Conservation (phyloP, 2,113 vertebrate species). For the Peromyscus maniculatus region DNA sequence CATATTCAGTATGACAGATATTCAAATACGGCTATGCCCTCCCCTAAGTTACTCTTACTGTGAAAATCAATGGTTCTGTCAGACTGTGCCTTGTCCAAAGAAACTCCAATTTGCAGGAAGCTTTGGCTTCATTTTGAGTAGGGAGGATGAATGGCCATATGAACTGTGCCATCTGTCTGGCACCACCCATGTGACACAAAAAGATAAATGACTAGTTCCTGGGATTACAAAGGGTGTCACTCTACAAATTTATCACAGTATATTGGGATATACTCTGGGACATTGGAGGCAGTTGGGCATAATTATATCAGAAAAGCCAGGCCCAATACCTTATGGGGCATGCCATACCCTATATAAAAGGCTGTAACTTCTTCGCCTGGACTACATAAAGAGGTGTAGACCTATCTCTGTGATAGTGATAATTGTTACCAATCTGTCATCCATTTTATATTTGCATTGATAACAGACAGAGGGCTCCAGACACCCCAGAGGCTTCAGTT, state of each 20-base stretch:
- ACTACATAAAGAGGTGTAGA: neutral
- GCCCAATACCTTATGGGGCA: too few species aligned
- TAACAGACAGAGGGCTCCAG: too few species aligned
- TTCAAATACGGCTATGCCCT: neutral
- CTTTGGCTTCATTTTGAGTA: neutral
- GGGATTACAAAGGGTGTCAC: neutral
- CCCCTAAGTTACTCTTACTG: neutral
- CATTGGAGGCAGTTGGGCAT: neutral
- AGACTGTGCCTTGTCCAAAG: neutral
- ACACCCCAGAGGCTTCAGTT: neutral
- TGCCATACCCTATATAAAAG: neutral
- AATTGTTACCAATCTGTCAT: neutral
- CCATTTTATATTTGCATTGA: neutral
- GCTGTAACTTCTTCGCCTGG: neutral
- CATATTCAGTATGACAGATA: neutral
- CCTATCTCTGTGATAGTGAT: neutral
- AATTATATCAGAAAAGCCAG: neutral
- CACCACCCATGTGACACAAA: neutral
- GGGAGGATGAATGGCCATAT: neutral
- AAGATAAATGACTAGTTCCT: neutral
- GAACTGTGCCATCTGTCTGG: neutral
- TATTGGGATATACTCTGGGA: neutral
- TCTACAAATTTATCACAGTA: neutral
- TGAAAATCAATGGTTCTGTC: neutral
- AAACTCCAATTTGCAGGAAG: neutral